Conservation (phyloP, 2,888 invertebrate species). For the Sarcophaga caerulescens region DNA sequence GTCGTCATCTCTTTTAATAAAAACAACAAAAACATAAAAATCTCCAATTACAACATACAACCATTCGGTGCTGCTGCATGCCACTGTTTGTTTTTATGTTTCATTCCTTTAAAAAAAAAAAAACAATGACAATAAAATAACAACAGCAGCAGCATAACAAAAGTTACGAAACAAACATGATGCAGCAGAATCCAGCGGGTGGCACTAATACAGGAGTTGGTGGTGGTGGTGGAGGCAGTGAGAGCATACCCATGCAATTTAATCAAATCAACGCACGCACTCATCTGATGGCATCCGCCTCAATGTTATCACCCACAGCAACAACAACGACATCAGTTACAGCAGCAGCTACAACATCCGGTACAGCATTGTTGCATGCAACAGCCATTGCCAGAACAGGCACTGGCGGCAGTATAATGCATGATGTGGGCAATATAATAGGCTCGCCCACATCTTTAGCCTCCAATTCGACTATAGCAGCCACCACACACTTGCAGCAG, state of each 20-base stretch:
- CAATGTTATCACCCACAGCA: constrained; percentile 73
- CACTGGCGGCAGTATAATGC: constrained; percentile 69
- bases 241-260: constrained; percentile 77
- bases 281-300: constrained; percentile 77
- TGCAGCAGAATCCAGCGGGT: constrained; percentile 59
- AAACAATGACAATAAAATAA: too few relatives aligned
- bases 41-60: constrained; percentile 47
- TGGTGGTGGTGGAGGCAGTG: constrained; percentile 19
- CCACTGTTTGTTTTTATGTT: constrained; percentile 27
- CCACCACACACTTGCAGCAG: constrained; percentile 71
- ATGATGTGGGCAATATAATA: constrained; percentile 72
- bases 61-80: constrained; percentile 21
- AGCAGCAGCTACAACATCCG: constrained; percentile 72
- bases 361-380: constrained; percentile 72
- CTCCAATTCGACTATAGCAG: constrained; percentile 76
- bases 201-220: neutral
- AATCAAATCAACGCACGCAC: constrained; percentile 80
- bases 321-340: constrained; percentile 72
- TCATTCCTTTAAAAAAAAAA: too few relatives aligned
- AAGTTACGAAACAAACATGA: constrained; percentile 63
- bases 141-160: constrained; percentile 62
- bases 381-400: constrained; percentile 72
- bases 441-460: constrained; percentile 78
- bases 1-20: neutral
- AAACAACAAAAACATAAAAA: constrained; percentile 7